Evolutionary conservation across 2,888 invertebrate genomes (phyloP).

Genomic region (Pristionchus japonicus): DNA sequence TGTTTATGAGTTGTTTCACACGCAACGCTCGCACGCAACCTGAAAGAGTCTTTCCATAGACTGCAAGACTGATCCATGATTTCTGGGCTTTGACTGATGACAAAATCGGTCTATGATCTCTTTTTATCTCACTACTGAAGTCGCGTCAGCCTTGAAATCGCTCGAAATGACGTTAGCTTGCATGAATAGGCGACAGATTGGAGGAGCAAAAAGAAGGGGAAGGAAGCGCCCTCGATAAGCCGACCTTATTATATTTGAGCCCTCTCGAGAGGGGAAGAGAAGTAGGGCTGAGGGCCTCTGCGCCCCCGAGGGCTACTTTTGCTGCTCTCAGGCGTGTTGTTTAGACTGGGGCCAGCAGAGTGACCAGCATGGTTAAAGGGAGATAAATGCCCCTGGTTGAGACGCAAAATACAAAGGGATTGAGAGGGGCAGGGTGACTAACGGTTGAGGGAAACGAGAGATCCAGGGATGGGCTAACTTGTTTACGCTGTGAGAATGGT

Average conservation of each 20-base stretch:
- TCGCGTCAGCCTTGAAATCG: neutral
- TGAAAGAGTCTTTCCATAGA: neutral
- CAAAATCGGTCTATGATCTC: neutral
- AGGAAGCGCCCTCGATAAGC: neutral
- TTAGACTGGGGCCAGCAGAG: neutral
- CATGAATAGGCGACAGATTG: slow-evolving; percentile 24
- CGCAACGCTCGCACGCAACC: neutral
- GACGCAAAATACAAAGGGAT: neutral
- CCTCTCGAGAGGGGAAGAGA: neutral
- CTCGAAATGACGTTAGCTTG: neutral
- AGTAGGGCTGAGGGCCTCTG: neutral
- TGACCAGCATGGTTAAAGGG: neutral
- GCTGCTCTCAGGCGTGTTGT: neutral
- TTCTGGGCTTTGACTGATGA: too few species aligned
- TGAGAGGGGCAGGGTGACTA: neutral
- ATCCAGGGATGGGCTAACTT: too few species aligned
- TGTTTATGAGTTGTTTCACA: neutral
- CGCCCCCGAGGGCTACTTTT: slow-evolving; percentile 1
- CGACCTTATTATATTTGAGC: slow-evolving; percentile 33
- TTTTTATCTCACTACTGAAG: neutral
- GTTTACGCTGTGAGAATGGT: neutral
- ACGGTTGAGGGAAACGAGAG: neutral
- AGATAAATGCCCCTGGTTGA: neutral
- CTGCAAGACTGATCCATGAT: too few species aligned
- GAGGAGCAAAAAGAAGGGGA: neutral